Evolutionary conservation across 2,113 vertebrate genomes (phyloP).

Genomic region (Zingel zingel): DNA sequence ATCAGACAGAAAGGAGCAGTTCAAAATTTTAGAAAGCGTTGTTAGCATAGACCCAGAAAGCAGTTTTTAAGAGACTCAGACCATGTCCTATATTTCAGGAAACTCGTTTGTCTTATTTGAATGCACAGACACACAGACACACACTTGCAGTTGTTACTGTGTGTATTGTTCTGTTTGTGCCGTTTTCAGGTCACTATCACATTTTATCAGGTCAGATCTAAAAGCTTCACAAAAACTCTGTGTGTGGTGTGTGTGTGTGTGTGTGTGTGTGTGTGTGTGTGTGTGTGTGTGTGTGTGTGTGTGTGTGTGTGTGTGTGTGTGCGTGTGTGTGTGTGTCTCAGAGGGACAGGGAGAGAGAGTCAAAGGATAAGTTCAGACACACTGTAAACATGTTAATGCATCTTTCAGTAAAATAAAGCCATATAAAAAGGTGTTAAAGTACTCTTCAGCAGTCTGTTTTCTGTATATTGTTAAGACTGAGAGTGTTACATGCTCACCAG

Average conservation of each 20-base stretch:
- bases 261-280: no score
- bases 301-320: no score
- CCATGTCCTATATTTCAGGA: not conserved
- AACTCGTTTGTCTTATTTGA: no score
- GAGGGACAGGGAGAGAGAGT: not conserved
- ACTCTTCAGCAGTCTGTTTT: not conserved
- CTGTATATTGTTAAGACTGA: not conserved
- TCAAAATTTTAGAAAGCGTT: slow-evolving; percentile 47
- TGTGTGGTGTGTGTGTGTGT: not conserved
- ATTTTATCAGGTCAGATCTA: slow-evolving; percentile 33
- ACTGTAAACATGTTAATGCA: not conserved
- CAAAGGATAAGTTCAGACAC: not conserved
- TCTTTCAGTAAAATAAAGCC: not conserved
- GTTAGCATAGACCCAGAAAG: slow-evolving; percentile 2
- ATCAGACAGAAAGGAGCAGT: not conserved
- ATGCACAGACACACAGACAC: slow-evolving; percentile 3
- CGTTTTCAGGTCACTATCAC: slow-evolving; percentile 48
- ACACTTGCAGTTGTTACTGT: not conserved
- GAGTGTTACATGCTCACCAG: not conserved
- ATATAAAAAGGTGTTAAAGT: not conserved
- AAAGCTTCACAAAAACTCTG: slow-evolving; percentile 17
- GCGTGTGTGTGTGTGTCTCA: not conserved
- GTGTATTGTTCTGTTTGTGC: not conserved
- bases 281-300: not conserved
- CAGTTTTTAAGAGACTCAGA: slow-evolving; percentile 12